Evolutionary conservation across 2,113 vertebrate genomes (phyloP), one percentile per base, ranked within the genome.

Genomic region (Ochotona princeps): DNA sequence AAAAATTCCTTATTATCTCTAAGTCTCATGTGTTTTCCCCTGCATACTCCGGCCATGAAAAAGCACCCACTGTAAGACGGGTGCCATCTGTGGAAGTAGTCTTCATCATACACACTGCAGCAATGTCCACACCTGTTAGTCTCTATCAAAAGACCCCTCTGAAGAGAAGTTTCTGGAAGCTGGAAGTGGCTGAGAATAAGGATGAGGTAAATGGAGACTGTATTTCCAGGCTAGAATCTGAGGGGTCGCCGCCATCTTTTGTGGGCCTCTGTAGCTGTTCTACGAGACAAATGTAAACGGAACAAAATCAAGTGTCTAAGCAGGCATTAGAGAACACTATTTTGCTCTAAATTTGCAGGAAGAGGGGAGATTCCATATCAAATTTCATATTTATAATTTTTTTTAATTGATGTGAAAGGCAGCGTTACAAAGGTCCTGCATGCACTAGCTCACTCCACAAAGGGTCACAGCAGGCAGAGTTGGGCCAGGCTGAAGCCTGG

Each of bases 131-230:
- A 74, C 85, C 65, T 67, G 14, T 61, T 57, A 63, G 49, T 74
- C 54, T 91, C 94, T 74, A 72, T 70, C 87, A 83, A 72, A 15
- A 91, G 51, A 93, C 10, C 44, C 61, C 76, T 82, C 49, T 38
- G 38, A 92, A 86, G 83, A 14, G 13, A 93, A 88, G 76, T 44
- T 44, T 44, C 38, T 44, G 85, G 38, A 14, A 87, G 60, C 8
- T 49, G 38, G 54, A 89, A 83, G 25, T 76, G 14, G 18, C 47
- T 30, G 3, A 51, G 14, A 66, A 0, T 38, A 67, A 84, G 12
- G 23, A 44, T 74, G 17, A 78, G 73, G 6, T 54, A 67, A 63
- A 73, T 20, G 25, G 18, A 72, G 79, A 75, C 6, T 74, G 4
- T 13, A 26, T 79, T 83, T 35, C 76, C 63, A 67, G 18, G 28